These are phyloP conservation scores for Drosophila nannoptera DNA, from an alignment of 1,140 invertebrate genomes.

Conservation along the genomic window DNA sequence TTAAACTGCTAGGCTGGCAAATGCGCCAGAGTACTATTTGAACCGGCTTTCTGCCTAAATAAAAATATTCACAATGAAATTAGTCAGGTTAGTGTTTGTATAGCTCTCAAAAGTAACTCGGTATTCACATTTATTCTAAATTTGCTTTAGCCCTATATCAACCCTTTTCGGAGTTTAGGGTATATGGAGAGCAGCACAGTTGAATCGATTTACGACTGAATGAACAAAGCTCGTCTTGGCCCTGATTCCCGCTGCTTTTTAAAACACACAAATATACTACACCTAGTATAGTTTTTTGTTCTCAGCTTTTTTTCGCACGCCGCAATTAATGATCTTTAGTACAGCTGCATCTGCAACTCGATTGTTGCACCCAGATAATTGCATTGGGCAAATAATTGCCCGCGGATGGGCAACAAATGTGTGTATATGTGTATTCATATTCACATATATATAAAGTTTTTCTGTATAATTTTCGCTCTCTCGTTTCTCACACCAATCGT, in stretches of 20 bases:
- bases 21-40: neutral
- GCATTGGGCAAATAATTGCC: constrained; percentile 50
- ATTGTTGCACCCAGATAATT: constrained; percentile 56
- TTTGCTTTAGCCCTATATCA: too few species aligned
- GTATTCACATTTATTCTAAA: too few species aligned
- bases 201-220: too few species aligned
- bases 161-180: too few species aligned
- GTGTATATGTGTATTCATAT: neutral
- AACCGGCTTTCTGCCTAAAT: neutral
- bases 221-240: too few species aligned
- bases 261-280: neutral
- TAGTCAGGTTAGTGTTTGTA: too few species aligned
- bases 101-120: too few species aligned
- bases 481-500: constrained; percentile 34
- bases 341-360: constrained; percentile 45
- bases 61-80: too few species aligned
- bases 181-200: too few species aligned
- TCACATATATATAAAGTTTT: constrained; percentile 5
- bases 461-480: constrained; percentile 19
- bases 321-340: constrained; percentile 46
- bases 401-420: constrained; percentile 35
- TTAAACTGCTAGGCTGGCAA: too few species aligned
- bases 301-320: constrained; percentile 28
- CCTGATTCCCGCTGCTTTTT: neutral
- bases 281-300: constrained; percentile 1